Percentiles rank a stretch among this genome's conserved stretches.
phyloP scores from a whole-genome alignment of 2,888 invertebrate genomes.

The Apodemia mormo region DNA sequence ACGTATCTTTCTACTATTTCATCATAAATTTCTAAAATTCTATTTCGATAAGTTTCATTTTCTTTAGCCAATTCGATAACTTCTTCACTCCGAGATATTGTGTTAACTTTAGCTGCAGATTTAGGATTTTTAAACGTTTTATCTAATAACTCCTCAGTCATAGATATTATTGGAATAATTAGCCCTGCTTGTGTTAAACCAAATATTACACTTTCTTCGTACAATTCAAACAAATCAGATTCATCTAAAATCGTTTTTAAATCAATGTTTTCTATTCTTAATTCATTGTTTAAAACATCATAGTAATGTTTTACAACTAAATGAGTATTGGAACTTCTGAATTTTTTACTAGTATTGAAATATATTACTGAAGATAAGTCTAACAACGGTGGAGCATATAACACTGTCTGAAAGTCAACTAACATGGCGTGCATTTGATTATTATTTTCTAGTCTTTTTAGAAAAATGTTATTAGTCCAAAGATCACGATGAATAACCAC shows the following conservation, averaged over 20 bases:
- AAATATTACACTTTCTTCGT: constrained; percentile 57
- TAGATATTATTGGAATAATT: constrained; percentile 57
- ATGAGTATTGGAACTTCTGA: constrained; percentile 64
- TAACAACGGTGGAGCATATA: constrained; percentile 85
- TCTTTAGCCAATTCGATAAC: constrained; percentile 55
- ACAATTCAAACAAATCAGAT: constrained; percentile 46
- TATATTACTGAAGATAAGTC: constrained; percentile 82
- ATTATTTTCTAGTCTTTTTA: constrained; percentile 55
- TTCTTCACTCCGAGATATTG: constrained; percentile 56
- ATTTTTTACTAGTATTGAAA: constrained; percentile 72
- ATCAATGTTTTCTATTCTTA: constrained; percentile 54
- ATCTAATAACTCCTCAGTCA: constrained; percentile 50
- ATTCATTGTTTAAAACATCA: constrained; percentile 60
- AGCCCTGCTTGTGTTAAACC: constrained; percentile 64
- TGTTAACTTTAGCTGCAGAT: constrained; percentile 45
- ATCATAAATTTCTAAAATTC: constrained; percentile 77
- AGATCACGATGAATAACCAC: constrained; percentile 82
- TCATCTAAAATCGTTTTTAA: constrained; percentile 47
- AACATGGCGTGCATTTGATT: constrained; percentile 72
- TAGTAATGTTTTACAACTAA: constrained; percentile 81
- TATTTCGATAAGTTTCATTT: constrained; percentile 54
- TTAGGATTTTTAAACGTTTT: constrained; percentile 54
- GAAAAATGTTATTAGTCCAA: constrained; percentile 84
- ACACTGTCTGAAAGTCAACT: constrained; percentile 86
- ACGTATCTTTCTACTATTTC: constrained; percentile 78